phyloP scores from a whole-genome alignment of 2,888 invertebrate species.

The Macaria liturata region DNA sequence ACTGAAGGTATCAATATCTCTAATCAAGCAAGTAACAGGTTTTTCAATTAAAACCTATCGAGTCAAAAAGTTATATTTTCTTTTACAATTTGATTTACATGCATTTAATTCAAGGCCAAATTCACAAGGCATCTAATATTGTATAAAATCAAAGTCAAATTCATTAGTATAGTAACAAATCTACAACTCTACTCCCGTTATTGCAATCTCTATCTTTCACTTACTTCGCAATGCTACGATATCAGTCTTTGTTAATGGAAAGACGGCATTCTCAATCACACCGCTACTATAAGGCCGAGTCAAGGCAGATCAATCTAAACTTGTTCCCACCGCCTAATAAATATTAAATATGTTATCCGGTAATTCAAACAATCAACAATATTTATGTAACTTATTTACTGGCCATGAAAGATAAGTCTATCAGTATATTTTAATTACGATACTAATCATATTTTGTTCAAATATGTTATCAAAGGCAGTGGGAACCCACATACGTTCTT shows the following conservation, averaged over 20 bases:
- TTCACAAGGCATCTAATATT: constrained; percentile 2
- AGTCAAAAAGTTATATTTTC: background rate
- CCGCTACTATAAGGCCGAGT: constrained; percentile 35
- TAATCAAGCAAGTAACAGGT: too few species aligned
- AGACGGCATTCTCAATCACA: constrained; percentile 39
- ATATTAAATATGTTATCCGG: too few species aligned
- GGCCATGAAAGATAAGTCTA: too few species aligned
- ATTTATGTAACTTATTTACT: too few species aligned
- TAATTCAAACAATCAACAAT: too few species aligned
- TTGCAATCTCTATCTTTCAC: constrained; percentile 20
- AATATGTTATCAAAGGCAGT: background rate
- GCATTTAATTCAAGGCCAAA: background rate
- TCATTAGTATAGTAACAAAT: background rate
- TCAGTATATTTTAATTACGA: too few species aligned
- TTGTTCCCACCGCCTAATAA: constrained; percentile 3
- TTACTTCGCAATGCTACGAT: constrained; percentile 35
- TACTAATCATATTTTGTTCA: too few species aligned
- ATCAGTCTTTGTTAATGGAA: constrained; percentile 55
- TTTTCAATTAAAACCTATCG: too few species aligned
- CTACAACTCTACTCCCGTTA: constrained; percentile 13
- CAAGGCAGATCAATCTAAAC: constrained; percentile 40
- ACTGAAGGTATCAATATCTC: constrained; percentile 1
- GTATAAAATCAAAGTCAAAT: too few species aligned
- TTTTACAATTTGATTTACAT: too few species aligned
- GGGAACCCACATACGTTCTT: too few species aligned